These are phyloP conservation scores for Phyto melanocephala DNA, from an alignment of 2,888 invertebrate genomes.

Conservation along the genomic window DNA sequence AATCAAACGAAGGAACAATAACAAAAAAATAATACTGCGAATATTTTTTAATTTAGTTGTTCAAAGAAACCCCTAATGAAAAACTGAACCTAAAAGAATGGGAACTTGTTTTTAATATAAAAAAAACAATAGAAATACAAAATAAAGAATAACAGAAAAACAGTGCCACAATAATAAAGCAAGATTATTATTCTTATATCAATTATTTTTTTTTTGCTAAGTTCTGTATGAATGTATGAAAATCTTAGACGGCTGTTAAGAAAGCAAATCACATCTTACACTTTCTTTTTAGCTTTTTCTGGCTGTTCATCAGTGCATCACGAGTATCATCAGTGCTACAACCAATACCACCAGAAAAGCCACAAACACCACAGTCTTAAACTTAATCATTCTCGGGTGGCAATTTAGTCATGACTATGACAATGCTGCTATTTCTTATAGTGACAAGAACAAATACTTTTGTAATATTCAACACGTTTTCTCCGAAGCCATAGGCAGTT, in stretches of 20 bases:
- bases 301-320: conserved; percentile 3
- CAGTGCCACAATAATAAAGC: conserved; percentile 23
- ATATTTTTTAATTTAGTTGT: conserved; percentile 28
- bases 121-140: background rate
- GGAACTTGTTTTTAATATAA: conserved; percentile 8
- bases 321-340: background rate
- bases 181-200: background rate
- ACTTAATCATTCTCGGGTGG: background rate
- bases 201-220: background rate
- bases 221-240: background rate
- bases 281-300: background rate
- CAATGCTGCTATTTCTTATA: background rate
- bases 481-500: background rate
- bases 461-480: conserved; percentile 16
- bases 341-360: background rate
- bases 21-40: conserved; percentile 10
- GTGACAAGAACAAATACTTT: conserved; percentile 26
- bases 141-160: background rate
- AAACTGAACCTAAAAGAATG: conserved; percentile 22
- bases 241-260: background rate
- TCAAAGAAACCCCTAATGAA: conserved; percentile 23
- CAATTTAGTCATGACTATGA: conserved; percentile 6
- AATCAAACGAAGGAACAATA: conserved; percentile 1
- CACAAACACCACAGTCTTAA: background rate
- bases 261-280: background rate